These are phyloP conservation scores for Lerista edwardsae DNA, from an alignment of 2,797 vertebrate species.

Conservation along the genomic window DNA sequence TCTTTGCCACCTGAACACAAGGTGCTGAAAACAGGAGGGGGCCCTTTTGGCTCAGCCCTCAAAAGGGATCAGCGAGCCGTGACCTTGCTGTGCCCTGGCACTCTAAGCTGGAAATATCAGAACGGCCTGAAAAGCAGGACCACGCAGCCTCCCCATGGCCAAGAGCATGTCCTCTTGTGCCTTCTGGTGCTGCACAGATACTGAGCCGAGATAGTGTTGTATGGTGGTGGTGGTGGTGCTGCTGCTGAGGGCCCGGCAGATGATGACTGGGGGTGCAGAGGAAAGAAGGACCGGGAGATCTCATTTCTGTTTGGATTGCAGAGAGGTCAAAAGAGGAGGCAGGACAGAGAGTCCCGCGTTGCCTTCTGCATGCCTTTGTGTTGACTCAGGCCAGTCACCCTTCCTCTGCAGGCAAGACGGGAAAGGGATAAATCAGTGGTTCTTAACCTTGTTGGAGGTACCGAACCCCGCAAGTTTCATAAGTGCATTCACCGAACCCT, in stretches of 20 bases:
- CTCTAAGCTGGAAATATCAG: neutral
- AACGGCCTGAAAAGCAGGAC: neutral
- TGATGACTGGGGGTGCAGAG: neutral
- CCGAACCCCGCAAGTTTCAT: too few species aligned
- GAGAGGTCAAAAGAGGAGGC: neutral
- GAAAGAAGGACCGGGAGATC: neutral
- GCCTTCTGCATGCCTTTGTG: neutral
- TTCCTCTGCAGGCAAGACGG: neutral
- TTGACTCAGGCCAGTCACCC: neutral
- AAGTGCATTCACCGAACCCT: too few species aligned
- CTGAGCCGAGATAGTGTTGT: neutral
- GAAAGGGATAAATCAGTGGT: neutral
- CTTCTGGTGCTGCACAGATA: neutral
- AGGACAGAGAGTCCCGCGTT: neutral
- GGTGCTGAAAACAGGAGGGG: too few species aligned
- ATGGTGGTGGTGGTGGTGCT: too few species aligned
- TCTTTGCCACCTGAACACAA: too few species aligned
- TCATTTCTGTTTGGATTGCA: conserved; percentile 4
- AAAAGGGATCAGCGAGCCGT: neutral
- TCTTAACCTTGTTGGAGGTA: too few species aligned
- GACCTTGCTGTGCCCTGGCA: neutral
- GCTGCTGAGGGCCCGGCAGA: neutral
- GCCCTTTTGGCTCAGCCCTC: neutral
- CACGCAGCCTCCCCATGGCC: neutral
- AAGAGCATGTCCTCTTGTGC: neutral